phyloP scores from a whole-genome alignment of 92 coral and sea anemone species.

The Parazoanthus darwini region DNA sequence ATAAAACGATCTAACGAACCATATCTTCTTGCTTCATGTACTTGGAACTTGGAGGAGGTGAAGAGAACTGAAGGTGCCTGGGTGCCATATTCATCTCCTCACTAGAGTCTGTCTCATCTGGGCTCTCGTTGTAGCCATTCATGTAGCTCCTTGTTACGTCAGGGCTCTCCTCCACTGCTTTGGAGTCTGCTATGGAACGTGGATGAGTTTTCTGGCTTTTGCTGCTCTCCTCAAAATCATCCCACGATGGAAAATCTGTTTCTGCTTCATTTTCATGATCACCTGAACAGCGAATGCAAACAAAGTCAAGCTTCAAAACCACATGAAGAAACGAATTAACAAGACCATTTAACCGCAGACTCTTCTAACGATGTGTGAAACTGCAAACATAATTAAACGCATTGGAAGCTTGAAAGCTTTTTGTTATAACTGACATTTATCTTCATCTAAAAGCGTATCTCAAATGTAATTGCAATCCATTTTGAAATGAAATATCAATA shows the following conservation, averaged over 20 bases:
- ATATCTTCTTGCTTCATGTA: slow-evolving; percentile 84
- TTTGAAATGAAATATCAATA: no score
- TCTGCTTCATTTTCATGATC: slow-evolving; percentile 38
- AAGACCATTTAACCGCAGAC: neutral
- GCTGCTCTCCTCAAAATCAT: slow-evolving; percentile 4
- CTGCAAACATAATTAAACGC: neutral
- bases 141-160: slow-evolving; percentile 53
- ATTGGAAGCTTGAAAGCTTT: neutral
- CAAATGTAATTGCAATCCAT: no score
- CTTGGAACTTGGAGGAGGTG: slow-evolving; percentile 70
- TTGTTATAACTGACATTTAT: no score
- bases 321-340: neutral
- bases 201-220: slow-evolving; percentile 8
- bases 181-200: neutral
- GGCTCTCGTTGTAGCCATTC: slow-evolving; percentile 75
- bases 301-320: neutral
- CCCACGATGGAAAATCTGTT: slow-evolving; percentile 29
- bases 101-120: slow-evolving; percentile 87
- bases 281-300: slow-evolving; percentile 15
- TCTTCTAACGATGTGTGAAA: neutral
- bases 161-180: neutral
- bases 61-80: slow-evolving; percentile 47
- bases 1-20: slow-evolving; percentile 50
- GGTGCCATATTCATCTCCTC: slow-evolving; percentile 96
- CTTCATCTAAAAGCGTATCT: no score